Percentiles rank a stretch among this genome's conserved stretches.
phyloP scores from a whole-genome alignment of 1,140 invertebrate genomes.

The Cherax destructor region DNA sequence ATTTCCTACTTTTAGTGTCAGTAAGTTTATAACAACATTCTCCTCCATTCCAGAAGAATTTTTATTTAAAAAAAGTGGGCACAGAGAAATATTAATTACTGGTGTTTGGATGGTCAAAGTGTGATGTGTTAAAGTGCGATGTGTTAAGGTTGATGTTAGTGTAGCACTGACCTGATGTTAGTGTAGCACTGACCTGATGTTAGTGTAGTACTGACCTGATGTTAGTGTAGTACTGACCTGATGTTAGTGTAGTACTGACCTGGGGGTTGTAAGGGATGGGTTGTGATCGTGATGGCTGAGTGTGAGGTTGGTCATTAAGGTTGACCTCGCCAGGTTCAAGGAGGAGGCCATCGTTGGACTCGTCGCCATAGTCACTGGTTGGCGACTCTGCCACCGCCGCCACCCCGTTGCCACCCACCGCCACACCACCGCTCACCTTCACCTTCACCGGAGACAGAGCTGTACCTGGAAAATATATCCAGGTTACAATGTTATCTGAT shows the following conservation, averaged over 20 bases:
- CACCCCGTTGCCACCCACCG: background rate
- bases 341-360: conserved; percentile 50
- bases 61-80: too few relatives aligned
- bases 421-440: conserved; percentile 33
- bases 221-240: too few relatives aligned
- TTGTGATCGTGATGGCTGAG: conserved; percentile 70
- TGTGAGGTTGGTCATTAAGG: conserved; percentile 74
- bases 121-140: too few relatives aligned
- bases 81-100: too few relatives aligned
- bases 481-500: too few relatives aligned
- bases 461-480: conserved; percentile 50
- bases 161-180: too few relatives aligned
- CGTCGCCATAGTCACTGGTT: conserved; percentile 71
- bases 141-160: too few relatives aligned
- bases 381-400: conserved; percentile 67
- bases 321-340: conserved; percentile 51
- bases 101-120: too few relatives aligned
- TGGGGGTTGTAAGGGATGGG: conserved; percentile 65
- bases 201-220: too few relatives aligned
- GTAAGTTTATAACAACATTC: too few relatives aligned
- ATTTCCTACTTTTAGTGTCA: too few relatives aligned
- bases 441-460: conserved; percentile 73
- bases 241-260: conserved; percentile 14
- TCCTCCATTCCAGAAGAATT: too few relatives aligned
- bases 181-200: conserved; percentile 4